These are phyloP conservation scores for Epinephelus lanceolatus DNA, from an alignment of 2,113 vertebrate species.

Conservation along the genomic window DNA sequence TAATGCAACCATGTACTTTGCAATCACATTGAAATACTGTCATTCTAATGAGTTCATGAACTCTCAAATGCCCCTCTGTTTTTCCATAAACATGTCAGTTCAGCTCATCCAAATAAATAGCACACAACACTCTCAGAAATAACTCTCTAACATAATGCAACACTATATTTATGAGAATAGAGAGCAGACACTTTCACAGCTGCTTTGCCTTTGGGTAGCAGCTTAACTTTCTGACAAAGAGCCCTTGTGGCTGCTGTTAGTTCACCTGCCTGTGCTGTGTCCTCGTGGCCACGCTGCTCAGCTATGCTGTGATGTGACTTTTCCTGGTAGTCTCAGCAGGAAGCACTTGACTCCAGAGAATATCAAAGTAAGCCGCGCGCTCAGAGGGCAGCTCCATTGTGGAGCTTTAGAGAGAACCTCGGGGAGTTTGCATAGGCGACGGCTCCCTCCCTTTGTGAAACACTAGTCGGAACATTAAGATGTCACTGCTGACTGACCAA, in stretches of 20 bases:
- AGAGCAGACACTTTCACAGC: neutral
- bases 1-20: neutral
- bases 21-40: neutral
- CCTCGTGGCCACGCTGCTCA: neutral
- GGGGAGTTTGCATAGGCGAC: constrained; percentile 34
- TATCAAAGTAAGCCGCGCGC: constrained; percentile 48
- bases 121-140: neutral
- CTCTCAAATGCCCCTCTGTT: neutral
- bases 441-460: constrained; percentile 62
- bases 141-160: neutral
- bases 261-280: constrained; percentile 10
- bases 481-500: constrained; percentile 62
- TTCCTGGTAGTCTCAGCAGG: constrained; percentile 23
- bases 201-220: constrained; percentile 1
- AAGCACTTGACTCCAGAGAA: constrained; percentile 30
- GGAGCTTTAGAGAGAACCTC: constrained; percentile 31
- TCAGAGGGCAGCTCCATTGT: constrained; percentile 21
- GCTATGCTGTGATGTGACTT: constrained; percentile 18
- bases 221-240: constrained; percentile 1
- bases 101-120: neutral
- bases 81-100: neutral
- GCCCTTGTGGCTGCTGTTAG: neutral
- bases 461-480: constrained; percentile 66
- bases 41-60: neutral
- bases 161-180: neutral